Evolutionary conservation across 2,888 invertebrate species (phyloP).

Genomic region (Dicycla oo): DNA sequence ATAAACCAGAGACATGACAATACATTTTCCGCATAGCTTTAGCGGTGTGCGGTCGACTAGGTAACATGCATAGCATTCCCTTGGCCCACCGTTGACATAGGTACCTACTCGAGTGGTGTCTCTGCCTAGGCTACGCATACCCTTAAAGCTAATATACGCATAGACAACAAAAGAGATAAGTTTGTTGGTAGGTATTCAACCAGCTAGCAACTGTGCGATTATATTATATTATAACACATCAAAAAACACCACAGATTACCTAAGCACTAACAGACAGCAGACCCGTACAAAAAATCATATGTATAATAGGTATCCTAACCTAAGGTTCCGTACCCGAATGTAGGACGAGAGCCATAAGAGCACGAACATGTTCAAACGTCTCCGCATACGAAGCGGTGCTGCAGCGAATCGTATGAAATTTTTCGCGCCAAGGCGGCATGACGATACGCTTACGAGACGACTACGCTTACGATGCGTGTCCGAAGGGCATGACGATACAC

Average conservation of each 20-base stretch:
- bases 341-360: too few species aligned
- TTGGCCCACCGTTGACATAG: constrained; percentile 22
- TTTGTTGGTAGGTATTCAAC: neutral
- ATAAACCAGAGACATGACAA: constrained; percentile 5
- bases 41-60: constrained; percentile 32
- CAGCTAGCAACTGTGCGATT: neutral
- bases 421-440: too few species aligned
- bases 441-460: too few species aligned
- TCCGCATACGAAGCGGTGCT: too few species aligned
- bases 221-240: neutral
- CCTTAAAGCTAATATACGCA: constrained; percentile 1
- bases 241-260: neutral
- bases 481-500: too few species aligned
- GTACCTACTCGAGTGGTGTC: constrained; percentile 29
- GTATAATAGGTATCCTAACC: neutral
- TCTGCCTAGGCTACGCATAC: constrained; percentile 10
- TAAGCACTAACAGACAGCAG: neutral
- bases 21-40: constrained; percentile 31
- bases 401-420: too few species aligned
- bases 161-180: neutral
- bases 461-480: too few species aligned
- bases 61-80: constrained; percentile 45
- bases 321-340: too few species aligned
- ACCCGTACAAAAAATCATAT: neutral
- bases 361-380: too few species aligned